Evolutionary conservation across 2,113 vertebrate species (phyloP).

Genomic region (Nesoenas mayeri): DNA sequence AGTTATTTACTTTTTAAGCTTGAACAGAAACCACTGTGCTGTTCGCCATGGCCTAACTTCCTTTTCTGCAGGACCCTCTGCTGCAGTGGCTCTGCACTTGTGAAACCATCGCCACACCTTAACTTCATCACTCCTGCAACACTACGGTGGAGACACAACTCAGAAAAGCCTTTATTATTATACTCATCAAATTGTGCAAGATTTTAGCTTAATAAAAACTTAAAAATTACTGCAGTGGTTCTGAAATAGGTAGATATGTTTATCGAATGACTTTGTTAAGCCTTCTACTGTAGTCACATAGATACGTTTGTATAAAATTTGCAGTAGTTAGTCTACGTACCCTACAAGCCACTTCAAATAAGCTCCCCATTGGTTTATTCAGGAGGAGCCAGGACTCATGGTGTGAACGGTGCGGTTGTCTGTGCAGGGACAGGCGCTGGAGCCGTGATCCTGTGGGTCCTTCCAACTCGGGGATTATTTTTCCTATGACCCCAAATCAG

Average conservation of each 20-base stretch:
- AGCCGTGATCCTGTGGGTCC: no score
- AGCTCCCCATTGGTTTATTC: neutral
- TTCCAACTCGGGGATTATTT: neutral
- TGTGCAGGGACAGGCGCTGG: no score
- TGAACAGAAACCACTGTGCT: slow-evolving; percentile 67
- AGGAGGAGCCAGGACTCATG: no score
- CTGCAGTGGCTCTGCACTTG: neutral
- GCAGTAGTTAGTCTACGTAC: neutral
- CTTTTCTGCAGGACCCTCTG: slow-evolving; percentile 60
- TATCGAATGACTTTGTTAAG: neutral
- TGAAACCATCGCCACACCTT: slow-evolving; percentile 49
- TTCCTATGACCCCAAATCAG: neutral
- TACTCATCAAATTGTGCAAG: neutral
- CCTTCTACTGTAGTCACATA: neutral
- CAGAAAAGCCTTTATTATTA: neutral
- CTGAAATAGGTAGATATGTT: neutral
- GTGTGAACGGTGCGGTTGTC: no score
- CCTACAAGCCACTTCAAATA: neutral
- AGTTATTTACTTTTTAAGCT: slow-evolving; percentile 76
- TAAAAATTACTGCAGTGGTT: neutral
- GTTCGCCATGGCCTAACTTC: slow-evolving; percentile 78
- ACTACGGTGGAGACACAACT: neutral
- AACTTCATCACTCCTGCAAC: neutral
- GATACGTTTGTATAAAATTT: accelerated
- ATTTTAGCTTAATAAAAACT: neutral